Base-by-base conservation (phyloP, 53 echinoderm and acorn worm species). In the Echinarachnius parma region DNA sequence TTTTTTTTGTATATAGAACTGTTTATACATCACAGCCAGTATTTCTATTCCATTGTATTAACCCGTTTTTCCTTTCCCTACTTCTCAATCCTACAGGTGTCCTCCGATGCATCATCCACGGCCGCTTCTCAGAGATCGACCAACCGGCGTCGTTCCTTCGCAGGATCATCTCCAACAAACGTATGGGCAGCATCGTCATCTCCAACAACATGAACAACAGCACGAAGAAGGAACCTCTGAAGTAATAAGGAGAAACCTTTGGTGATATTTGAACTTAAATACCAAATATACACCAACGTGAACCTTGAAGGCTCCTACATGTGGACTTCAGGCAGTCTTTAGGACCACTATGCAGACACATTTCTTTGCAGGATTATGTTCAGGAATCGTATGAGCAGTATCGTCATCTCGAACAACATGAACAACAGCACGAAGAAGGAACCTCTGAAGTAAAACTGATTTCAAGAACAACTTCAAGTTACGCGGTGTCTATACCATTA, bases 101-200 rank as follows among this genome's bases (percentile, higher is more conserved):
- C 16, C 56, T 72, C 24, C 37, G 57, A 26, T 72, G 74, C 57
- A 72, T 72, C 44, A 57, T 72, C 39, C 56, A 39, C 18, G 55
- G 74, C 28, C 74, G 74, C n/a, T 72, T 56, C 27, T 39, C 74
- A 0, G 74, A 72, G 26, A 72, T 72, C 74, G 57, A 72, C 35
- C 74, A 72, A 39, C 74, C 74, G 3, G 74, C 74, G 25, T 15
- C 55, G 5, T 72, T 72, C 25, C 35, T 72, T 18, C 74, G 74
- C 18, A 23, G 74, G 39, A 72, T 72, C 55, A 56, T 72, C 37
- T 72, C 74, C 57, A 55, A 72, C 30, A 42, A 72, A 2, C 74
- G 55, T 19, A 55, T 72, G 74, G 23, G 56, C 1, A 55, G 56
- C 55, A 72, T 37, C 29, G 57, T 39, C 5, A 72, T 39, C 53